phyloP scores from a whole-genome alignment of 2,797 vertebrate genomes.

The Falco rusticolus region DNA sequence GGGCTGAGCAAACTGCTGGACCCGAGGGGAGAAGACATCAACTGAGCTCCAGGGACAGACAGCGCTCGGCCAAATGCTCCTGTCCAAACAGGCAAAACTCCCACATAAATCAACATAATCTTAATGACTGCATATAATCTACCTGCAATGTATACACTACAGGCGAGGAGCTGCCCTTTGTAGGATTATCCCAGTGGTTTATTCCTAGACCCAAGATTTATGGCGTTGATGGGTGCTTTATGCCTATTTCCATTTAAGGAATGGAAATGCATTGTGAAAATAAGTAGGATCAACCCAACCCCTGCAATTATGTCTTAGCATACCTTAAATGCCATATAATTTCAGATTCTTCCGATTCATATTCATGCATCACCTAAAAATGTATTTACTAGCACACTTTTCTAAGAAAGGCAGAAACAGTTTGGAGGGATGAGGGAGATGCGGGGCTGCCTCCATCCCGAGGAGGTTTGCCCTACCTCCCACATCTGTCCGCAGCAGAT shows the following conservation, averaged over 20 bases:
- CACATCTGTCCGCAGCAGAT: background rate
- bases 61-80: accelerated
- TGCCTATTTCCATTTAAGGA: background rate
- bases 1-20: background rate
- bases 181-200: background rate
- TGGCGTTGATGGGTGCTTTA: accelerated
- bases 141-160: background rate
- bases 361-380: background rate
- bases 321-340: background rate
- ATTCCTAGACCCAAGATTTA: background rate
- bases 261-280: background rate
- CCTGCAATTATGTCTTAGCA: background rate
- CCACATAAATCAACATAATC: background rate
- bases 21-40: background rate
- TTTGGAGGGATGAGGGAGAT: background rate
- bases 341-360: background rate
- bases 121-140: background rate
- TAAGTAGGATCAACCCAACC: background rate
- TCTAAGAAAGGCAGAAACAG: background rate
- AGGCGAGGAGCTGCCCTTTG: background rate
- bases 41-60: background rate
- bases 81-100: background rate
- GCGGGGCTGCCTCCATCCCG: background rate
- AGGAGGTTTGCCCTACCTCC: background rate
- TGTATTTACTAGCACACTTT: background rate